Evolutionary conservation across 2,888 invertebrate genomes (phyloP).

Genomic region (Periphyllus acericola): DNA sequence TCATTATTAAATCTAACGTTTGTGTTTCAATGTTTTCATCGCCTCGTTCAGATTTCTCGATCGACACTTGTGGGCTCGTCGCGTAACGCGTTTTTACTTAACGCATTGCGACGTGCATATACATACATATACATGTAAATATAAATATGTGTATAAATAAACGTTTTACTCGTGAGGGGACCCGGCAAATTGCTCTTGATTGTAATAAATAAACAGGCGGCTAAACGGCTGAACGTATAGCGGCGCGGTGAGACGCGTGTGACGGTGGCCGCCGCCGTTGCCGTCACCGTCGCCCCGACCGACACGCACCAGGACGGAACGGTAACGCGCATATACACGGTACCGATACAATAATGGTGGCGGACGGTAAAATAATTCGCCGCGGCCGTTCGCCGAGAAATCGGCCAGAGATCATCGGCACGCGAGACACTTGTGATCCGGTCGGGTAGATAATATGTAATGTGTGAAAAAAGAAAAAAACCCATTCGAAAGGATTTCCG

Average conservation of each 20-base stretch:
- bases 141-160: neutral
- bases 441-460: neutral
- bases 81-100: neutral
- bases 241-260: neutral
- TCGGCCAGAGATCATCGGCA: conserved; percentile 3
- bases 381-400: neutral
- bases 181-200: neutral
- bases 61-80: neutral
- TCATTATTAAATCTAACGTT: neutral
- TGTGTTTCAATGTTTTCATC: neutral
- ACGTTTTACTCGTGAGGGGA: neutral
- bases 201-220: neutral
- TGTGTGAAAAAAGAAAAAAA: neutral
- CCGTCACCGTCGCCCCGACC: neutral
- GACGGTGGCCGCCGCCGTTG: neutral
- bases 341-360: neutral
- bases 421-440: conserved; percentile 16
- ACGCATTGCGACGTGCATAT: neutral
- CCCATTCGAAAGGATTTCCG: neutral
- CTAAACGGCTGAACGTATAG: neutral
- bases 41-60: neutral
- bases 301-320: neutral
- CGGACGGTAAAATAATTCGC: neutral
- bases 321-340: no score
- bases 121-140: no score